Percentiles rank a stretch among this genome's conserved stretches.
Conservation (phyloP, 2,888 invertebrate genomes). For the Pseudanteris insignis region DNA sequence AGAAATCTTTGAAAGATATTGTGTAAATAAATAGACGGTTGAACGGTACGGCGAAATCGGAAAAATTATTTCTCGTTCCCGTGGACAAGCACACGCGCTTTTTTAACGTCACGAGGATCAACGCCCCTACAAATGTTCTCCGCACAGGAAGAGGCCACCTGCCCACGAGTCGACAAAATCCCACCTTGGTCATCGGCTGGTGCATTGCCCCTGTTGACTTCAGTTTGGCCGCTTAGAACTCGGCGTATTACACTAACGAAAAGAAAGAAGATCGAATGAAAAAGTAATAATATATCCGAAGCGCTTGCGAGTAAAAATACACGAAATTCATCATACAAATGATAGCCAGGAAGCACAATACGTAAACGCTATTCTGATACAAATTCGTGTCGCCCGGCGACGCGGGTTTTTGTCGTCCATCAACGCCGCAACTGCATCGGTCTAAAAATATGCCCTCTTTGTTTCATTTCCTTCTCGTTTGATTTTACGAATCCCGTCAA, state of each 20-base stretch:
- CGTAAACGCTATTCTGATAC: too few relatives aligned
- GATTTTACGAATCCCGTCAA: too few relatives aligned
- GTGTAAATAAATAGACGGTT: not conserved
- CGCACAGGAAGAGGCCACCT: conserved; percentile 59
- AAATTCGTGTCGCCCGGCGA: too few relatives aligned
- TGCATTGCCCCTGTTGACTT: conserved; percentile 56
- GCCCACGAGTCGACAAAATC: conserved; percentile 56
- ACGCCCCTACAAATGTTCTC: conserved; percentile 50
- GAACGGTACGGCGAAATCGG: conserved; percentile 17
- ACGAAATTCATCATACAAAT: conserved; percentile 34
- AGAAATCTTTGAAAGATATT: not conserved
- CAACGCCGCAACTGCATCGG: too few relatives aligned
- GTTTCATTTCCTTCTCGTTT: too few relatives aligned
- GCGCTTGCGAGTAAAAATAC: conserved; percentile 33
- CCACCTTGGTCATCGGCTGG: conserved; percentile 52
- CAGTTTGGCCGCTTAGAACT: conserved; percentile 60
- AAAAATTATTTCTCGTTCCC: conserved; percentile 39
- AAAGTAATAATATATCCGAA: too few relatives aligned
- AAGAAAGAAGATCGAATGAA: not conserved
- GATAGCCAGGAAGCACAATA: conserved; percentile 42
- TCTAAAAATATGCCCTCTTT: too few relatives aligned
- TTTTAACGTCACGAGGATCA: conserved; percentile 50
- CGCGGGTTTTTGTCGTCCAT: too few relatives aligned
- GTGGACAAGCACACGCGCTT: conserved; percentile 28
- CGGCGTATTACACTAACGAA: conserved; percentile 40